These are phyloP conservation scores for Tachysurus vachellii DNA, from an alignment of 2,113 vertebrate genomes.

Conservation along the genomic window DNA sequence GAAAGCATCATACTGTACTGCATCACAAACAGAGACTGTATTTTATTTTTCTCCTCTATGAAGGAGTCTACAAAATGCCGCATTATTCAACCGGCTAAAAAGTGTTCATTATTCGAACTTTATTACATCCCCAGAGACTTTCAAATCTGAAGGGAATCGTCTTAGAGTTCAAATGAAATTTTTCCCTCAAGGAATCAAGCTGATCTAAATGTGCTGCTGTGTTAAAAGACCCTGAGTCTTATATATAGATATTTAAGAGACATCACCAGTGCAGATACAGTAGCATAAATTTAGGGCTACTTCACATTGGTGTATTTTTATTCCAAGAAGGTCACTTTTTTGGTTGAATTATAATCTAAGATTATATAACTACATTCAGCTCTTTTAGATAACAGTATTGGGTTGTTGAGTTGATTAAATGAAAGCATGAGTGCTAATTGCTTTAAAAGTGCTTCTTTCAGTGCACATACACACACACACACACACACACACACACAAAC, in stretches of 20 bases:
- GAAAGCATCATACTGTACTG: constrained; percentile 11
- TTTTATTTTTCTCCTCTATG: background rate
- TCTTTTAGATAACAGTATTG: constrained; percentile 34
- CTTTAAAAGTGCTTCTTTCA: constrained; percentile 31
- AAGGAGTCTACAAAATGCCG: background rate
- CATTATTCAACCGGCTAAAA: background rate
- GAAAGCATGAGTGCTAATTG: constrained; percentile 15
- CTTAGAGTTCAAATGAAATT: background rate
- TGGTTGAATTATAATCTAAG: constrained; percentile 29
- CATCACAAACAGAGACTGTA: background rate
- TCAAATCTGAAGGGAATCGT: background rate
- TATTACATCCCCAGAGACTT: background rate
- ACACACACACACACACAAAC: no score
- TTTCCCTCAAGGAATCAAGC: background rate
- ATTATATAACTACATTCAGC: constrained; percentile 38
- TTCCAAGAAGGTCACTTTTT: constrained; percentile 7
- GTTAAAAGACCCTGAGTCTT: background rate
- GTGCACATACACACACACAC: background rate
- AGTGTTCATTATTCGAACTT: background rate
- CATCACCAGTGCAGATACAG: background rate
- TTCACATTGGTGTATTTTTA: constrained; percentile 14
- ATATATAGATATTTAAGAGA: background rate
- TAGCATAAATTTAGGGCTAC: background rate
- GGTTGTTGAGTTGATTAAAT: constrained; percentile 34
- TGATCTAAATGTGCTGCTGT: background rate